Conservation (phyloP, 2,888 invertebrate species). For the Adela reaumurella region DNA sequence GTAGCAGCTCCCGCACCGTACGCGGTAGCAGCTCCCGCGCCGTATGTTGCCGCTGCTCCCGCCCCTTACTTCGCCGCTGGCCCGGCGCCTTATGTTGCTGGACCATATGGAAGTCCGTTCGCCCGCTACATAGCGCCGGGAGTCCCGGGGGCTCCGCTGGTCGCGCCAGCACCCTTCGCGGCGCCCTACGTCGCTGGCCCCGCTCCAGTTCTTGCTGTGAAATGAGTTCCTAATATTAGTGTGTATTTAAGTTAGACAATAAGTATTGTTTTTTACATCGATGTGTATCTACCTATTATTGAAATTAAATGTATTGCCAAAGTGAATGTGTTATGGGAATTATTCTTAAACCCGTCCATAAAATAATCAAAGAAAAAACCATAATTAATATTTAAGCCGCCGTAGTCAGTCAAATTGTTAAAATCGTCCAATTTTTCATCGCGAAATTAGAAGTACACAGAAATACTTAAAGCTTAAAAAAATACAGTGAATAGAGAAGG, state of each 20-base stretch:
- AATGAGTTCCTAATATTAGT: slow-evolving; percentile 1
- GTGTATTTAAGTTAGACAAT: background rate
- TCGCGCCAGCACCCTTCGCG: slow-evolving; percentile 10
- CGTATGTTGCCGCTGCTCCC: slow-evolving; percentile 20
- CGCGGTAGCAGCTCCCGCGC: slow-evolving; percentile 17
- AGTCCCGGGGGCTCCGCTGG: slow-evolving; percentile 9
- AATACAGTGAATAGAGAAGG: too few relatives aligned
- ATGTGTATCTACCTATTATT: background rate
- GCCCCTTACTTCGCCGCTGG: slow-evolving; percentile 23
- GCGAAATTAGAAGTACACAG: too few relatives aligned
- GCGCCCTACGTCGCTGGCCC: slow-evolving; percentile 26
- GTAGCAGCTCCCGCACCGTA: slow-evolving; percentile 18
- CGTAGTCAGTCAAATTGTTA: too few relatives aligned
- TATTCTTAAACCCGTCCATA: too few relatives aligned
- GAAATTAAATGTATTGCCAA: background rate
- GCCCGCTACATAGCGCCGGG: slow-evolving; percentile 15
- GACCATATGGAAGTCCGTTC: slow-evolving; percentile 1
- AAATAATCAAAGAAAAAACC: too few relatives aligned
- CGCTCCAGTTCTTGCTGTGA: slow-evolving; percentile 29
- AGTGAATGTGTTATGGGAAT: background rate
- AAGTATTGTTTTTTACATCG: too few relatives aligned
- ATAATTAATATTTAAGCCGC: too few relatives aligned
- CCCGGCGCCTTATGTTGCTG: slow-evolving; percentile 19
- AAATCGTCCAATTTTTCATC: too few relatives aligned
- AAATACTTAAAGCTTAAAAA: too few relatives aligned